Base-by-base conservation (phyloP, 2,888 invertebrate species). In the Isotomurus palustris region DNA sequence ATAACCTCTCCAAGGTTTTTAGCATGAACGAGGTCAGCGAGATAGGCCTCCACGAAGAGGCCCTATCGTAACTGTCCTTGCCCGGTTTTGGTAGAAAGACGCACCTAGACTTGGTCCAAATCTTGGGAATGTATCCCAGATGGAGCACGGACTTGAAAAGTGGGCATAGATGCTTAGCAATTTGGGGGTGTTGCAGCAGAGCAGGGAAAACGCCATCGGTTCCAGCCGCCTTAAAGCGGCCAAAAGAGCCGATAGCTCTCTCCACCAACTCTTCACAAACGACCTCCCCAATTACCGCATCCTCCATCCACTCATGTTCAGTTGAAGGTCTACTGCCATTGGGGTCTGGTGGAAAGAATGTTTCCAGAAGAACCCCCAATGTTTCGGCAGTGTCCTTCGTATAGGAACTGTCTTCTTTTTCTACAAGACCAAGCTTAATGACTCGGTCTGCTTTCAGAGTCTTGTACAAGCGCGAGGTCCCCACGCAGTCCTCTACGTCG, bases 1-100 rank as follows among this genome's bases (percentile, higher is more conserved):
- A 36, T 14, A 56, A 36, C 41, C 4, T n/a, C 38, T 62, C 62
- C 22, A 60, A 21, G 1, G 53, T 35, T 24, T 65, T 65, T 6
- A 58, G 48, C 5, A 65, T 10, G 24, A 65, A 62, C 2, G 60
- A 60, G 1, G 54, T 62, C 10, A 49, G 27, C 10, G 56, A 50
- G 25, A 56, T 50, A 14, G 53, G 58, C 28, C 58, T 45, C 58
- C 58, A 58, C 2, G 58, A 35, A 10, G 38, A 36, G 3, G 48
- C 21, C 25, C 38, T 47, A n/a, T 53, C 35, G 19, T 58, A 58
- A 36, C 56, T 56, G 19, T n/a, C 36, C 22, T 56, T 56, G 1
- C 51, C 56, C 2, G 62, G 60, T 52, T 63, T 66, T 4, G 58
- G 58, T 2, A 63, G n/a, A 32, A 65, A 63, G n/a, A 58, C 29